Percentiles rank a stretch among this genome's conserved stretches.
Evolutionary conservation across 2,113 vertebrate species (phyloP).

Genomic region (Aptenodytes forsteri): DNA sequence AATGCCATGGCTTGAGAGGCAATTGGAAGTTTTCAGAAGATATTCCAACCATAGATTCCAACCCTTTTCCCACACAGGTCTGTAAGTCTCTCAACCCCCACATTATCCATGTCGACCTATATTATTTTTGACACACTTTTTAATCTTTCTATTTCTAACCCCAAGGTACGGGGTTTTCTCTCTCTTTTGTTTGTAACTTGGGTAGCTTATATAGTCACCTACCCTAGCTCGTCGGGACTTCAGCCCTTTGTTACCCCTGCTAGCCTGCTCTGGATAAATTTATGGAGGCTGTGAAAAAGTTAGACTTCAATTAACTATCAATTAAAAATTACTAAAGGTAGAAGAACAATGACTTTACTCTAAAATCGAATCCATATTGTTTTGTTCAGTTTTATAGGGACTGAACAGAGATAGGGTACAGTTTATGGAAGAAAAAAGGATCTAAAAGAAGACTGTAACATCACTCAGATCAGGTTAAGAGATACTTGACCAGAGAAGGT

Average conservation of each 20-base stretch:
- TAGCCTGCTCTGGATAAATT: neutral
- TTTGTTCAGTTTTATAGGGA: neutral
- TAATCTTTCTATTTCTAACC: neutral
- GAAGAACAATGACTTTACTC: neutral
- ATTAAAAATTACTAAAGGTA: neutral
- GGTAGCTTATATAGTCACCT: neutral
- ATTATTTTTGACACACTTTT: neutral
- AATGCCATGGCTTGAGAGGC: neutral
- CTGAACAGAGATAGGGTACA: neutral
- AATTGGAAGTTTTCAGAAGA: neutral
- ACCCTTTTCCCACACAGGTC: neutral
- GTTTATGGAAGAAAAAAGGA: neutral
- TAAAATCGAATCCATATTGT: neutral
- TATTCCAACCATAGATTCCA: neutral
- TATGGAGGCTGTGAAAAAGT: neutral
- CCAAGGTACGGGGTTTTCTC: neutral
- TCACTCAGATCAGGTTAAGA: neutral
- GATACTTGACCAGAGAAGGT: neutral
- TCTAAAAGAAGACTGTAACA: neutral
- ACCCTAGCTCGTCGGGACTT: neutral
- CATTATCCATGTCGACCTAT: neutral
- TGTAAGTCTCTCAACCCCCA: neutral
- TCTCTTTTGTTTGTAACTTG: neutral
- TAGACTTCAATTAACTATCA: neutral
- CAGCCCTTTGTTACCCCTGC: neutral